phyloP scores from a whole-genome alignment of 2,888 invertebrate species.

The Agrotis exclamationis region DNA sequence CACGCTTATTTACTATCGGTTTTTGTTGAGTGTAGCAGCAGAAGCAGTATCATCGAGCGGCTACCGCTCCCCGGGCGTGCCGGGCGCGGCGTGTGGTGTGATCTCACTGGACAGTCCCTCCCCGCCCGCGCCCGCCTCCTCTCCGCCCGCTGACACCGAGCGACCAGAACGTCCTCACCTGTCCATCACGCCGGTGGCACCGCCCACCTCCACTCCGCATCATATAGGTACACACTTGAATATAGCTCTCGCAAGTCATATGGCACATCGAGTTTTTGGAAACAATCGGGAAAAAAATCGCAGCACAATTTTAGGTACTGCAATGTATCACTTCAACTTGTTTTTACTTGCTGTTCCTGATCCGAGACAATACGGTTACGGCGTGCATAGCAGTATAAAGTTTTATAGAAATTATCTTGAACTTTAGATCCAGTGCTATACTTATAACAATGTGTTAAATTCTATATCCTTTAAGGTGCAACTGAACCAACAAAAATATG shows the following conservation, averaged over 20 bases:
- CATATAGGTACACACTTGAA: conserved; percentile 37
- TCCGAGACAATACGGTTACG: too few species aligned
- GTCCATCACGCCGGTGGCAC: conserved; percentile 76
- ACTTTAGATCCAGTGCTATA: not conserved
- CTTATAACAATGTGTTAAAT: not conserved
- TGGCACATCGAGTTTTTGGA: conserved; percentile 7
- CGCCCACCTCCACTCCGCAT: conserved; percentile 27
- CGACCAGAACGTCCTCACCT: conserved; percentile 71
- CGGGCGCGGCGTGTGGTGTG: conserved; percentile 75
- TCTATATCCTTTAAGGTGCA: not conserved
- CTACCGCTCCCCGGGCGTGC: conserved; percentile 90
- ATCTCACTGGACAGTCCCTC: conserved; percentile 93
- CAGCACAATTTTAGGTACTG: not conserved
- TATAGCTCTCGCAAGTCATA: not conserved
- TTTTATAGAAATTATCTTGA: not conserved
- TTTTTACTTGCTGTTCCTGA: not conserved
- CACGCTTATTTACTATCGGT: not conserved
- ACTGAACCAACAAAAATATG: not conserved
- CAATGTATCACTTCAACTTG: not conserved
- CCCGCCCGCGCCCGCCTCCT: conserved; percentile 83
- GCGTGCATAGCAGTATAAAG: too few species aligned
- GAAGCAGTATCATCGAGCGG: conserved; percentile 92
- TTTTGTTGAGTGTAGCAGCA: conserved; percentile 63
- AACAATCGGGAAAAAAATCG: not conserved
- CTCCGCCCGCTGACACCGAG: conserved; percentile 63